Percentiles rank a stretch among this genome's conserved stretches.
phyloP scores from a whole-genome alignment of 2,888 invertebrate genomes.

The Meiosimyza platycephala region DNA sequence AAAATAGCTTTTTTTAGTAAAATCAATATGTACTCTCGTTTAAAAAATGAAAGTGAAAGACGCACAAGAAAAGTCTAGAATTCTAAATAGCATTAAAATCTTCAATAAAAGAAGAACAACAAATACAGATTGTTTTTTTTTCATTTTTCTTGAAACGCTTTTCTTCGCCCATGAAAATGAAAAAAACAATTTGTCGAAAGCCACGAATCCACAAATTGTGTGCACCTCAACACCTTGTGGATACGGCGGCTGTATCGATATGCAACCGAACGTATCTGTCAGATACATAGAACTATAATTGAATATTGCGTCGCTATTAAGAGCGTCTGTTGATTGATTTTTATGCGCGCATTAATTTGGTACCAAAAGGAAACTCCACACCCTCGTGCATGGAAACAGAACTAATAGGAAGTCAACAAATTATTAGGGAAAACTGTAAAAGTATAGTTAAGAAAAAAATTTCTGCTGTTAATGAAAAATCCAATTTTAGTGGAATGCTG shows the following conservation, averaged over 20 bases:
- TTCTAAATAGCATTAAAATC: background rate
- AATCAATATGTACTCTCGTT: too few relatives aligned
- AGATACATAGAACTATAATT: slow-evolving; percentile 48
- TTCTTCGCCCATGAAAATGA: slow-evolving; percentile 28
- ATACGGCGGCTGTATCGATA: slow-evolving; percentile 8
- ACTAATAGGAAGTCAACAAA: background rate
- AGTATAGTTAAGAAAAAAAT: background rate
- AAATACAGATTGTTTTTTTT: background rate
- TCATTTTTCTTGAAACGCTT: too few relatives aligned
- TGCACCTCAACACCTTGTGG: slow-evolving; percentile 32
- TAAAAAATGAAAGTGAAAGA: background rate
- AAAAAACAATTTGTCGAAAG: slow-evolving; percentile 44
- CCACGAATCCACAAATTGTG: slow-evolving; percentile 36
- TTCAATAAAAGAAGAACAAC: background rate
- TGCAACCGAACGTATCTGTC: slow-evolving; percentile 49
- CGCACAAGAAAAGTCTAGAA: background rate
- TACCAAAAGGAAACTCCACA: slow-evolving; percentile 11
- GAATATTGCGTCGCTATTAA: slow-evolving; percentile 40
- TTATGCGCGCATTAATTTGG: slow-evolving; percentile 41
- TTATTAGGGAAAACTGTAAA: background rate
- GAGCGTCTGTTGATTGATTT: slow-evolving; percentile 45
- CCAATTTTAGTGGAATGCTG: slow-evolving; percentile 26
- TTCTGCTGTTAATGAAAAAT: slow-evolving; percentile 33
- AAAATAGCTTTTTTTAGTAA: too few relatives aligned
- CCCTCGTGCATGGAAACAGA: background rate